Conservation (phyloP, 2,888 invertebrate genomes). For the Drosophila monieri region DNA sequence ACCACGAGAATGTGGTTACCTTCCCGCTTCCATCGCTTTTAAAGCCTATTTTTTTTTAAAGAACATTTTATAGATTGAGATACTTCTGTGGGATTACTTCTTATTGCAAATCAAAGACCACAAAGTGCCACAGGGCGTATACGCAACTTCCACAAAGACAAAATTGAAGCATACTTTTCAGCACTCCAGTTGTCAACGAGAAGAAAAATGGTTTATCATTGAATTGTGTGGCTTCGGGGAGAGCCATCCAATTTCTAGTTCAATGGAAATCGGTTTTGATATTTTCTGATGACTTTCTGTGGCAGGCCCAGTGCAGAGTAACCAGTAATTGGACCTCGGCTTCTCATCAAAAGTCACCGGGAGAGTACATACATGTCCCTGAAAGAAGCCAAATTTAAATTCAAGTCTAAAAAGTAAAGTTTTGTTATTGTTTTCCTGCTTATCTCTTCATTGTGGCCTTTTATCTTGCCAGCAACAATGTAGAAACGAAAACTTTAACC, state of each 20-base stretch:
- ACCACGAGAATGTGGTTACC: constrained; percentile 20
- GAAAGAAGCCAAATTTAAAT: background rate
- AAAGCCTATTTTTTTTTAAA: background rate
- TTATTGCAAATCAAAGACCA: constrained; percentile 2
- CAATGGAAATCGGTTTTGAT: background rate
- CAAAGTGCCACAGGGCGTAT: constrained; percentile 30
- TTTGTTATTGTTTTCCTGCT: background rate
- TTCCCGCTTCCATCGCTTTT: background rate
- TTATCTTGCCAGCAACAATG: constrained; percentile 5
- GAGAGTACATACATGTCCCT: background rate
- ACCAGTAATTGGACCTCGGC: background rate
- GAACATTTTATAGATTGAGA: background rate
- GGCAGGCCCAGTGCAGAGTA: background rate
- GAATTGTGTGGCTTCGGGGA: constrained; percentile 13
- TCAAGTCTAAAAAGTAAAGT: background rate
- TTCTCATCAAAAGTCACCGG: background rate
- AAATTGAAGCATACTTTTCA: constrained; percentile 49
- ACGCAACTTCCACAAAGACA: constrained; percentile 11
- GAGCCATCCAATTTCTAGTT: constrained; percentile 7
- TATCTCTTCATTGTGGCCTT: background rate
- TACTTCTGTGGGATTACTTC: background rate
- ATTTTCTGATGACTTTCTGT: background rate
- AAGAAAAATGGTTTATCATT: constrained; percentile 15
- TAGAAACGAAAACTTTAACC: constrained; percentile 10
- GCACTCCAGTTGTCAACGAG: constrained; percentile 4